Conservation (phyloP, 2,113 vertebrate species). For the Glareola pratincola region DNA sequence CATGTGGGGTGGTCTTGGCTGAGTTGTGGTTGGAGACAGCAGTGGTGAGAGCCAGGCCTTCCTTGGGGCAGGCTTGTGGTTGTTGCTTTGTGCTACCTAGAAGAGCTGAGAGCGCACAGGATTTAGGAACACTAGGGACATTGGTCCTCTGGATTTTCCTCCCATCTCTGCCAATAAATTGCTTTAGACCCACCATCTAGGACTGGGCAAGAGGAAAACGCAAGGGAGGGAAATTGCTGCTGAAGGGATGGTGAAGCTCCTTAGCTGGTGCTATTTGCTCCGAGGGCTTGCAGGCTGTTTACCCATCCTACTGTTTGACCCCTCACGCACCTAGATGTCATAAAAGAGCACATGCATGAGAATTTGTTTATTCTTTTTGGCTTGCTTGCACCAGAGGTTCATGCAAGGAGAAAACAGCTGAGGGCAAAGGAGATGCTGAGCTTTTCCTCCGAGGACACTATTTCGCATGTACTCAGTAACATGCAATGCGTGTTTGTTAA, state of each 20-base stretch:
- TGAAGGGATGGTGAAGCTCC: background rate
- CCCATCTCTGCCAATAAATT: background rate
- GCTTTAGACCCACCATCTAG: background rate
- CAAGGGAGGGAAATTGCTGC: background rate
- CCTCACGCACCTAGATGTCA: rapidly evolving
- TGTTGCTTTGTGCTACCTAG: background rate
- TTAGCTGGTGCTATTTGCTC: background rate
- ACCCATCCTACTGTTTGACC: background rate
- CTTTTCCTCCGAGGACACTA: background rate
- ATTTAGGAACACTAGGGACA: background rate
- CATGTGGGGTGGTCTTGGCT: background rate
- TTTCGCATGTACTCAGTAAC: background rate
- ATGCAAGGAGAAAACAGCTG: background rate
- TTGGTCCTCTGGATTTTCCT: background rate
- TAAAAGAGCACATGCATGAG: background rate
- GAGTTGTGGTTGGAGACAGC: background rate
- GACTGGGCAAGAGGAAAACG: background rate
- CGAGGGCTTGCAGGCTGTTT: background rate
- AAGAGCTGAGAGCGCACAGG: background rate
- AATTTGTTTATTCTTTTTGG: background rate
- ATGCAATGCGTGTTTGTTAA: background rate
- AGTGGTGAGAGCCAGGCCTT: background rate
- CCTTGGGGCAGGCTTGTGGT: background rate
- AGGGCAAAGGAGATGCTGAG: background rate
- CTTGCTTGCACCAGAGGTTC: background rate